A percentile compares a stretch with the other conserved stretches of the same genome.
Evolutionary conservation across 2,797 vertebrate genomes (phyloP).

Genomic region (Micropoecilia bifurca): DNA sequence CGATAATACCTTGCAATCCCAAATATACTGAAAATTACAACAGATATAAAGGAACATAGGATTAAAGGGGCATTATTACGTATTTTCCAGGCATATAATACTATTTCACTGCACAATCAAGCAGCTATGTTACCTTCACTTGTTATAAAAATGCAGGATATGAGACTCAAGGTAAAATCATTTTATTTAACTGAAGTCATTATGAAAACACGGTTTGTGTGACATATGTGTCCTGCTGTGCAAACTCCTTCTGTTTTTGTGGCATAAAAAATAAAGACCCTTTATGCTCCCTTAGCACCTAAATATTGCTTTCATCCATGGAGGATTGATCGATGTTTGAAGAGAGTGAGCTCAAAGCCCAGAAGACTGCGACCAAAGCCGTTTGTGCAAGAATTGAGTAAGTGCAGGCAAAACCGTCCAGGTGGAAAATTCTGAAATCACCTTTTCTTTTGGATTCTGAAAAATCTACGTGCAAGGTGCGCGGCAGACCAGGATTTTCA

Average conservation of each 20-base stretch:
- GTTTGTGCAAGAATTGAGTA: constrained; percentile 47
- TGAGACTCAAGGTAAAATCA: too few relatives aligned
- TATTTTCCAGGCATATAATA: too few relatives aligned
- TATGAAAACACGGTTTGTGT: neutral
- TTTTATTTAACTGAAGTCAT: neutral
- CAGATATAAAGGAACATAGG: neutral
- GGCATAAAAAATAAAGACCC: neutral
- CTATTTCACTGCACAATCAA: too few relatives aligned
- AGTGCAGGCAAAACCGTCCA: constrained; percentile 27
- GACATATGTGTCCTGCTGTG: neutral
- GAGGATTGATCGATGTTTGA: neutral
- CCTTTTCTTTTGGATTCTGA: constrained; percentile 38
- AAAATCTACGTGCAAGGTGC: constrained; percentile 25
- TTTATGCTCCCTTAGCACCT: neutral
- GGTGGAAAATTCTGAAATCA: constrained; percentile 30
- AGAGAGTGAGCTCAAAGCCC: neutral
- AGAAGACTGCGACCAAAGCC: constrained; percentile 48
- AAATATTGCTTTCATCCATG: neutral
- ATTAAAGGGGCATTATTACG: too few relatives aligned
- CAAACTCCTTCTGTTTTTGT: neutral
- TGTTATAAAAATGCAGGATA: too few relatives aligned
- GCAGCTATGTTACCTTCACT: too few relatives aligned
- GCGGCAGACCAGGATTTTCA: constrained; percentile 42
- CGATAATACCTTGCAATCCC: neutral
- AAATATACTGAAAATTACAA: neutral